Conservation (phyloP, 1,140 invertebrate genomes). For the Cyrtorhinus lividipennis region DNA sequence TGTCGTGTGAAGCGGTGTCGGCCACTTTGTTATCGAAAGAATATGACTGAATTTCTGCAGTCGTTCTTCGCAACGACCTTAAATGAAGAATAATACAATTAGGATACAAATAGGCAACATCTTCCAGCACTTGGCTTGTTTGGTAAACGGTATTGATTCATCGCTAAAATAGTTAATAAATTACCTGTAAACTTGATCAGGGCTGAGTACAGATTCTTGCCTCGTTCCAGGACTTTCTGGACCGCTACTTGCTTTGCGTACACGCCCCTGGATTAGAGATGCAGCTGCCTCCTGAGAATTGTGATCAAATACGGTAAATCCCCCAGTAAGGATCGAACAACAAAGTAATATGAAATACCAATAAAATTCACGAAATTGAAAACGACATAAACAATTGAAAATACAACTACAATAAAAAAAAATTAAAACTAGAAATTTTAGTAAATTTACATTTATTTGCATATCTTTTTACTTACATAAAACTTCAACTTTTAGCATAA, state of each 20-base stretch:
- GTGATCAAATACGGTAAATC: no score
- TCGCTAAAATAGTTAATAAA: no score
- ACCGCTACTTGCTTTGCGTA: conserved; percentile 34
- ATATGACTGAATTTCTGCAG: conserved; percentile 85
- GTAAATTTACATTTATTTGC: no score
- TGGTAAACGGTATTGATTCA: no score
- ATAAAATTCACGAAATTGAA: no score
- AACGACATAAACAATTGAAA: conserved; percentile 1
- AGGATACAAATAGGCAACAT: no score
- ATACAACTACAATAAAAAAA: neutral
- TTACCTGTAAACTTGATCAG: conserved; percentile 35
- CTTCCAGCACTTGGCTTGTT: no score
- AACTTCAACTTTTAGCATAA: no score
- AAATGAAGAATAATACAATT: neutral
- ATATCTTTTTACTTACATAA: no score
- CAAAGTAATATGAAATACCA: no score
- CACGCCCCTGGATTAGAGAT: conserved; percentile 66
- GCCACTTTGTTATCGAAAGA: conserved; percentile 46
- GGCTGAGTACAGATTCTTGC: conserved; percentile 21
- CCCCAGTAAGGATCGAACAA: no score
- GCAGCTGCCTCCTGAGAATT: conserved; percentile 54
- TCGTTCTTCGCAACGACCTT: conserved; percentile 70
- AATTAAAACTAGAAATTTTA: neutral
- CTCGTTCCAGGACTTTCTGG: conserved; percentile 3
- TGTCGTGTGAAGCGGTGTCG: conserved; percentile 66